These are phyloP conservation scores for Canis aureus DNA, from an alignment of 2,113 vertebrate species.

Conservation along the genomic window DNA sequence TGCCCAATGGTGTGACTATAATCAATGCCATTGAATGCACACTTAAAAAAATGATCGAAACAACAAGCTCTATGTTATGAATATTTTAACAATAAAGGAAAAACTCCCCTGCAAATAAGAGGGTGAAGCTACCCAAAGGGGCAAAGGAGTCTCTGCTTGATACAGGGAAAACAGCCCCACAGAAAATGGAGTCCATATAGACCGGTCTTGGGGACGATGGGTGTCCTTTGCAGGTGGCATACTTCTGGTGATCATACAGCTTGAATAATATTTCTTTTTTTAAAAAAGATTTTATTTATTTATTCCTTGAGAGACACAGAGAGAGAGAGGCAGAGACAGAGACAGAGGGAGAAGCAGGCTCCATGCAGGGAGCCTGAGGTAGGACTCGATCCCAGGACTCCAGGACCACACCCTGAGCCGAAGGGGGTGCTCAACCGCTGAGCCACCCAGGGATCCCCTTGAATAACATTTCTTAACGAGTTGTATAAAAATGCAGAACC, in stretches of 20 bases:
- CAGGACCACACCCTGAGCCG: no score
- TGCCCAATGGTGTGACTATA: not conserved
- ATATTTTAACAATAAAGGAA: not conserved
- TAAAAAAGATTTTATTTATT: no score
- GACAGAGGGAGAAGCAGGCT: no score
- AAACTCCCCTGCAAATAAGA: not conserved
- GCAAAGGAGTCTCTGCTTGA: no score
- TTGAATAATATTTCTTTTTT: not conserved
- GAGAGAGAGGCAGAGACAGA: no score
- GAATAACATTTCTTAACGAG: not conserved
- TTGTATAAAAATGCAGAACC: not conserved
- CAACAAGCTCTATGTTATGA: not conserved
- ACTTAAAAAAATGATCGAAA: not conserved
- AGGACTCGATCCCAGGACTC: no score
- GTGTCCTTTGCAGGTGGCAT: not conserved
- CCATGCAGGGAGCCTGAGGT: no score
- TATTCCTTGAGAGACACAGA: no score
- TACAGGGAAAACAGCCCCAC: not conserved
- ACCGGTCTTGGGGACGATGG: rapidly evolving
- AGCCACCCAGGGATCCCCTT: no score
- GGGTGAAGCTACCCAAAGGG: not conserved
- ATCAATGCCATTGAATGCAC: not conserved
- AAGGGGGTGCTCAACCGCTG: no score
- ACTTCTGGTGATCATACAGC: no score
- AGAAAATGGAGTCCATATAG: rapidly evolving